These are phyloP conservation scores for Proales similis DNA, from an alignment of 1,140 invertebrate species.

Conservation along the genomic window DNA sequence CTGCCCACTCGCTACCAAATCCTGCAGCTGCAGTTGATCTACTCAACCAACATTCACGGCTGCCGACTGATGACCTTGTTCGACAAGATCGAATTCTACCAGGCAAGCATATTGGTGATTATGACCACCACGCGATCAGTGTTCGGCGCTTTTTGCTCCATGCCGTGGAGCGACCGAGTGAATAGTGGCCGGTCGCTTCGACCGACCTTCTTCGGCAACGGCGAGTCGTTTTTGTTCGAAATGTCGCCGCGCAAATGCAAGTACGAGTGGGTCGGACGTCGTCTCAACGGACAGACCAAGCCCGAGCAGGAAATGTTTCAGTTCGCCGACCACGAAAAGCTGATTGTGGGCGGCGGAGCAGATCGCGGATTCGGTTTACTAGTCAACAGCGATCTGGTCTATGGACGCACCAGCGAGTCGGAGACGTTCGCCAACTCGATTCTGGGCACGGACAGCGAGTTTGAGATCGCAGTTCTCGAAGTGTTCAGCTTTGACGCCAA, in stretches of 20 bases:
- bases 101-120: constrained; percentile 7
- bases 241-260: neutral
- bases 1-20: constrained; percentile 14
- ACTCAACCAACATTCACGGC: constrained; percentile 32
- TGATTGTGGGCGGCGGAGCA: constrained; percentile 23
- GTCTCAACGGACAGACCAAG: neutral
- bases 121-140: neutral
- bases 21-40: constrained; percentile 14
- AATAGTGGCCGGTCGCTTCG: neutral
- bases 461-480: constrained; percentile 35
- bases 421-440: constrained; percentile 22
- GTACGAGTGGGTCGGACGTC: constrained; percentile 29
- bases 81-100: constrained; percentile 36
- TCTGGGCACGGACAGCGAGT: constrained; percentile 9
- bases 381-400: constrained; percentile 36
- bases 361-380: constrained; percentile 13
- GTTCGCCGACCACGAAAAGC: constrained; percentile 11
- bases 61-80: constrained; percentile 18
- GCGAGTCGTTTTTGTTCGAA: constrained; percentile 35
- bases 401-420: constrained; percentile 1
- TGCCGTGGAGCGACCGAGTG: constrained; percentile 7
- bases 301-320: constrained; percentile 17
- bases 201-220: constrained; percentile 23
- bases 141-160: constrained; percentile 33
- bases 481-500: constrained; percentile 17